These are phyloP conservation scores for Cyclura pinguis DNA, from an alignment of 2,797 vertebrate species.

Conservation along the genomic window DNA sequence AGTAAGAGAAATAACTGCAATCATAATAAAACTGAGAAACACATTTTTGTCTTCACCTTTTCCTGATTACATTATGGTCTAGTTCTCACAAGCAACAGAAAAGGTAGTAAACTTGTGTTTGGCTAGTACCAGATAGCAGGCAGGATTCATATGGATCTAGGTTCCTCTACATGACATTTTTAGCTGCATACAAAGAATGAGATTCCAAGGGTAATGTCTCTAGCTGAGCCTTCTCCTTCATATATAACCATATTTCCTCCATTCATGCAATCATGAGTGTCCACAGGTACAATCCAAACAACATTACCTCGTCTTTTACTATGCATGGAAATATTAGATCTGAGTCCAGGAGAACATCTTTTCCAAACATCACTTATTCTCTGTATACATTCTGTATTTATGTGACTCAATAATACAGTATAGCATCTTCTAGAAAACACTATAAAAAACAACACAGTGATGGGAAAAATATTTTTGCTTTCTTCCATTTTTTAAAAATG, in stretches of 20 bases:
- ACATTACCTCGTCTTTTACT: neutral
- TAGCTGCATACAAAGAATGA: neutral
- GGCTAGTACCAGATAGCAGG: neutral
- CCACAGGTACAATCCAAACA: neutral
- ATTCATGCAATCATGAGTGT: neutral
- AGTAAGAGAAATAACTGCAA: slow-evolving; percentile 46
- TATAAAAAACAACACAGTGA: neutral
- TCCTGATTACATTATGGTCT: neutral
- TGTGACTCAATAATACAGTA: neutral
- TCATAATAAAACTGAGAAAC: slow-evolving; percentile 24
- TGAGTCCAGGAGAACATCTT: neutral
- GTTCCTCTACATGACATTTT: neutral
- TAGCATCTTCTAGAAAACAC: neutral
- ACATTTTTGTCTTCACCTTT: slow-evolving; percentile 45
- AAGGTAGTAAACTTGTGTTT: neutral
- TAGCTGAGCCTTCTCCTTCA: neutral
- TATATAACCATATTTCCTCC: neutral
- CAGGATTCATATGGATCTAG: neutral
- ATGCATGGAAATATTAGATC: neutral
- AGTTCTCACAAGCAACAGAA: neutral
- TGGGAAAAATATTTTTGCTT: too few species aligned
- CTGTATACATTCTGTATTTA: neutral
- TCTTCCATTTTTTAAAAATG: too few species aligned
- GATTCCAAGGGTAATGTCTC: too few species aligned
- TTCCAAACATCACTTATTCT: neutral